Evolutionary conservation across 1,140 invertebrate genomes (phyloP).

Genomic region (Neodiprion virginianus): DNA sequence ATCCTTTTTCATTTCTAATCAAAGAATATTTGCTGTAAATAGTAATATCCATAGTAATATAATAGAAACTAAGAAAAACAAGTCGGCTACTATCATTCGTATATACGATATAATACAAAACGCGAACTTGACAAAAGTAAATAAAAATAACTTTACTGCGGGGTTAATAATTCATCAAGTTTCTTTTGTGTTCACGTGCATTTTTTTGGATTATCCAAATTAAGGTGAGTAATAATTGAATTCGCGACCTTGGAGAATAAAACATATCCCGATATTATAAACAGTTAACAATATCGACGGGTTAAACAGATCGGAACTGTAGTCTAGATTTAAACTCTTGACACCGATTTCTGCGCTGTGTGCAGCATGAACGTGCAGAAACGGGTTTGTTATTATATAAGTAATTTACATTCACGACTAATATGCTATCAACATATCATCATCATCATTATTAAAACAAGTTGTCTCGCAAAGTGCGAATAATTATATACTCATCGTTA

Average conservation of each 20-base stretch:
- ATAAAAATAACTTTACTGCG: too few species aligned
- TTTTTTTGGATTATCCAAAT: not conserved
- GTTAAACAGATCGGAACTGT: constrained; percentile 18
- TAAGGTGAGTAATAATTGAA: not conserved
- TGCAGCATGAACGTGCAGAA: not conserved
- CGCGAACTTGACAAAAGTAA: too few species aligned
- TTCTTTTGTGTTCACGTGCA: not conserved
- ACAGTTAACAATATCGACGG: not conserved
- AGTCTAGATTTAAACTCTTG: not conserved
- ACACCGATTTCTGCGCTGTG: not conserved
- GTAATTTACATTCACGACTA: not conserved
- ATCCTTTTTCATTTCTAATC: too few species aligned
- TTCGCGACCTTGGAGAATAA: not conserved
- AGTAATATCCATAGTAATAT: too few species aligned
- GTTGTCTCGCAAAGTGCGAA: too few species aligned
- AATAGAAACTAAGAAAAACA: too few species aligned
- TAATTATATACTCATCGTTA: too few species aligned
- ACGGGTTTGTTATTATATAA: not conserved
- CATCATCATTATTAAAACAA: not conserved
- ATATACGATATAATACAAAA: too few species aligned
- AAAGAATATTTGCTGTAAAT: too few species aligned
- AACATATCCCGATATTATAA: too few species aligned
- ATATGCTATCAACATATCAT: not conserved
- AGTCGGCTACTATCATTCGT: too few species aligned
- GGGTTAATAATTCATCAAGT: too few species aligned